These are phyloP conservation scores for Coreoperca whiteheadi DNA, from an alignment of 2,113 vertebrate genomes.

Conservation along the genomic window DNA sequence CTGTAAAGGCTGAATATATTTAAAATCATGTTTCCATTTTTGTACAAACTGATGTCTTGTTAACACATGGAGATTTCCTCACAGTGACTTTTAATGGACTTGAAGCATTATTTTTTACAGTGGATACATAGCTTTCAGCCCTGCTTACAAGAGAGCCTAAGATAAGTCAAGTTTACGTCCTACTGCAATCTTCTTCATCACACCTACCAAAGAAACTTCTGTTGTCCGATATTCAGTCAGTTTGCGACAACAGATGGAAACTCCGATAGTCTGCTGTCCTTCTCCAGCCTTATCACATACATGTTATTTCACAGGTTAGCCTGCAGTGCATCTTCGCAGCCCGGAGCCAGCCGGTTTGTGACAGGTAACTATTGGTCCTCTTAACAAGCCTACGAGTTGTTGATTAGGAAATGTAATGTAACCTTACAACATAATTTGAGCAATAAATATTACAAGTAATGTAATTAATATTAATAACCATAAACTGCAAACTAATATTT, in stretches of 20 bases:
- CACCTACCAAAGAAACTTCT: constrained; percentile 78
- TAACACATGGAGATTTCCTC: constrained; percentile 68
- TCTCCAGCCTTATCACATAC: constrained; percentile 57
- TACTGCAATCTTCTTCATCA: constrained; percentile 47
- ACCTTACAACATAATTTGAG: constrained; percentile 48
- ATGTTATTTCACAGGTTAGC: constrained; percentile 47
- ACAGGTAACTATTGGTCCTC: constrained; percentile 11
- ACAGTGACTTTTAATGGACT: constrained; percentile 86
- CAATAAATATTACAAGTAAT: constrained; percentile 59
- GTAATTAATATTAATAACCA: constrained; percentile 22
- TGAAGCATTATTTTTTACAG: constrained; percentile 84
- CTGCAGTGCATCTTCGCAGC: constrained; percentile 16
- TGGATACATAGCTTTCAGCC: constrained; percentile 83
- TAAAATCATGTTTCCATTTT: constrained; percentile 61
- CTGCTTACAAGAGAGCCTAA: constrained; percentile 58
- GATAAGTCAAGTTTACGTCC: constrained; percentile 60
- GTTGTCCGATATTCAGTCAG: constrained; percentile 53
- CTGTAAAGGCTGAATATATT: constrained; percentile 36
- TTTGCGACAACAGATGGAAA: constrained; percentile 52
- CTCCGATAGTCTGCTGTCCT: constrained; percentile 45
- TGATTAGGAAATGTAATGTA: constrained; percentile 6
- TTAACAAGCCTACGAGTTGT: background rate
- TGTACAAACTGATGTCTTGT: constrained; percentile 61
- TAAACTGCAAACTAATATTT: constrained; percentile 36
- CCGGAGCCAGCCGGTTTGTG: constrained; percentile 12